Percentiles rank a stretch among this genome's conserved stretches.
phyloP scores from a whole-genome alignment of 2,888 invertebrate species.

The Scaptomyza parva region DNA sequence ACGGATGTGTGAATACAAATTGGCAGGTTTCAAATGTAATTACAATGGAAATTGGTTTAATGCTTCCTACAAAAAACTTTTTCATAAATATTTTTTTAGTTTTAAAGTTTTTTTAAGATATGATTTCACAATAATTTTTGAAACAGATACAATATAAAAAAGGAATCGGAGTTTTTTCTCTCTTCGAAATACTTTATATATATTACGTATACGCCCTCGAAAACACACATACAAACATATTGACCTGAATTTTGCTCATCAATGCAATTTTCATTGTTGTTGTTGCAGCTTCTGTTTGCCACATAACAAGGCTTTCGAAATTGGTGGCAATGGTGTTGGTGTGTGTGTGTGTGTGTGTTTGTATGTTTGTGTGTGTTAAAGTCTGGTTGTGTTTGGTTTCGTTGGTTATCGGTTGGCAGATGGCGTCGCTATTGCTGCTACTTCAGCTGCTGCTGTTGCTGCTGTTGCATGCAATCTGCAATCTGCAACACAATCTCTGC shows the following conservation, averaged over 20 bases:
- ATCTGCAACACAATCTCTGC: conserved; percentile 80
- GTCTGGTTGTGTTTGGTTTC: conserved; percentile 6
- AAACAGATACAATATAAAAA: conserved; percentile 46
- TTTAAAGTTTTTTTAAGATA: no score
- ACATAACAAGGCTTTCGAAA: conserved; percentile 35
- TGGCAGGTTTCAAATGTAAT: background rate
- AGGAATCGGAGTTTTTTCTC: conserved; percentile 35
- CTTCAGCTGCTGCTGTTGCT: conserved; percentile 30
- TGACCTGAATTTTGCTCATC: conserved; percentile 77
- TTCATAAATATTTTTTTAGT: no score
- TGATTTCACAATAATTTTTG: no score
- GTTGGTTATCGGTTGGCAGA: conserved; percentile 48
- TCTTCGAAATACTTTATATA: conserved; percentile 29
- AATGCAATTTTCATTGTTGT: conserved; percentile 56
- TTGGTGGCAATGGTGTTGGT: conserved; percentile 7
- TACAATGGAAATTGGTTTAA: background rate
- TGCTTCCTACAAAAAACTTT: no score
- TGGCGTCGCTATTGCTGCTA: conserved; percentile 33
- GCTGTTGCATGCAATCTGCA: conserved; percentile 67
- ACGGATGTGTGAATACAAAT: background rate
- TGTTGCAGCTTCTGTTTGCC: conserved; percentile 31
- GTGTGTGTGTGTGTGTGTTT: no score
- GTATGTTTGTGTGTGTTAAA: conserved; percentile 14
- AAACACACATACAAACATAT: conserved; percentile 6
- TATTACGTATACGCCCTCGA: conserved; percentile 55